These are phyloP conservation scores for Rhorus exstirpatorius DNA, from an alignment of 2,888 invertebrate species.

Conservation along the genomic window DNA sequence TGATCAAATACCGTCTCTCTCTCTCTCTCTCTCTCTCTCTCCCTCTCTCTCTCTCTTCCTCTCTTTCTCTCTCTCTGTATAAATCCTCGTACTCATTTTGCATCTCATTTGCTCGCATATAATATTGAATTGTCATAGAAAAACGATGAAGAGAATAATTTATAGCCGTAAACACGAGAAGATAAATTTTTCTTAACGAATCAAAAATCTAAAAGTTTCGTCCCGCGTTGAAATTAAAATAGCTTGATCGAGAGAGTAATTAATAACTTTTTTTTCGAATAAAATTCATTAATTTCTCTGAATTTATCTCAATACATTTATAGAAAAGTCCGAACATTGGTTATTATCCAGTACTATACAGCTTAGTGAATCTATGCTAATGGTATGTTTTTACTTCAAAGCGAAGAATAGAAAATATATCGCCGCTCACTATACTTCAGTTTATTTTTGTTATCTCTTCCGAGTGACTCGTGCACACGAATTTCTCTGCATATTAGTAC, in stretches of 20 bases:
- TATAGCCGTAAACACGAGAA: too few species aligned
- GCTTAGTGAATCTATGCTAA: neutral
- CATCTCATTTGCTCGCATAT: slow-evolving; percentile 1
- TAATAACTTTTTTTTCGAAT: too few species aligned
- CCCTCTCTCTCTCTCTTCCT: too few species aligned
- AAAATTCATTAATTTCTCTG: too few species aligned
- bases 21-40: neutral
- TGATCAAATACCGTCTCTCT: neutral
- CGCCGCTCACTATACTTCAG: slow-evolving; percentile 16
- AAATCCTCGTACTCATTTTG: neutral
- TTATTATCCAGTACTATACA: too few species aligned
- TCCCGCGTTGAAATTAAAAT: too few species aligned
- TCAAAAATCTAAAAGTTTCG: too few species aligned
- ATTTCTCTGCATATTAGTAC: slow-evolving; percentile 8
- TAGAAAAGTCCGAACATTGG: too few species aligned
- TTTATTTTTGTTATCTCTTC: slow-evolving; percentile 35
- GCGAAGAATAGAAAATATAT: slow-evolving; percentile 7
- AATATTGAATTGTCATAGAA: slow-evolving; percentile 11
- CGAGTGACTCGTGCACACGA: slow-evolving; percentile 4
- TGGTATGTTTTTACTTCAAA: slow-evolving; percentile 1
- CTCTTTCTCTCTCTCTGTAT: neutral
- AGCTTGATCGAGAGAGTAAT: too few species aligned
- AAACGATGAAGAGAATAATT: slow-evolving; percentile 42
- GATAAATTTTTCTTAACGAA: too few species aligned
- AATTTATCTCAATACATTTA: too few species aligned